Percentiles rank a stretch among this genome's conserved stretches.
Conservation (phyloP, 2,888 invertebrate genomes). For the Magallana nippona region DNA sequence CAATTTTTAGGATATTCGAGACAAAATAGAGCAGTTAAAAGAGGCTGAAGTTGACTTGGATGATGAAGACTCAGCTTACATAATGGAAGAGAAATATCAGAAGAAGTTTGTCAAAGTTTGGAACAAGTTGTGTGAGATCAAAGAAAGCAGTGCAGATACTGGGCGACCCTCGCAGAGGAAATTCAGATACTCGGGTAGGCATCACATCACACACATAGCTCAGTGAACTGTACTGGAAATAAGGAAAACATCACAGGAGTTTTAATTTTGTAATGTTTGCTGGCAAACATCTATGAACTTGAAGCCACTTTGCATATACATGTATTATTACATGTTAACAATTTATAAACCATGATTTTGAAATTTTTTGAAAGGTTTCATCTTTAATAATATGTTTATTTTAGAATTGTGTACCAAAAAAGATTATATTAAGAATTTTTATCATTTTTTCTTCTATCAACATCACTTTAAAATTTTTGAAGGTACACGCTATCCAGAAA, state of each 20-base stretch:
- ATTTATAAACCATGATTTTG: too few species aligned
- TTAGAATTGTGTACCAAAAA: too few species aligned
- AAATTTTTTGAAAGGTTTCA: too few species aligned
- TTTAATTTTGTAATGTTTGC: too few species aligned
- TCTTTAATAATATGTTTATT: too few species aligned
- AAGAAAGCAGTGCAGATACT: conserved; percentile 63
- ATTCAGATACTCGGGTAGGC: conserved; percentile 46
- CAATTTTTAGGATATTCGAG: conserved; percentile 82
- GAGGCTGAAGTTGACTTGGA: conserved; percentile 87
- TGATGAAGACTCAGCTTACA: conserved; percentile 87
- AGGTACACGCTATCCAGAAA: conserved; percentile 83
- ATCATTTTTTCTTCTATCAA: neutral
- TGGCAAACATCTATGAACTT: too few species aligned
- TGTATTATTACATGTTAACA: too few species aligned
- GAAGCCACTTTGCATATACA: too few species aligned
- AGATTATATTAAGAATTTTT: neutral
- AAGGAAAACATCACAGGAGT: too few species aligned
- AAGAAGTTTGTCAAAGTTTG: conserved; percentile 76
- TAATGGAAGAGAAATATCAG: conserved; percentile 85
- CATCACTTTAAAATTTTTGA: conserved; percentile 55
- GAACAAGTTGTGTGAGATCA: conserved; percentile 83
- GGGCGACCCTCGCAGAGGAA: conserved; percentile 72
- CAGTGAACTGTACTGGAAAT: neutral
- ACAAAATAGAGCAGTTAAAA: conserved; percentile 86
- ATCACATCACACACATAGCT: neutral